phyloP scores from a whole-genome alignment of 37 sponge, comb jelly and placozoan species.

The Beroe ovata region DNA sequence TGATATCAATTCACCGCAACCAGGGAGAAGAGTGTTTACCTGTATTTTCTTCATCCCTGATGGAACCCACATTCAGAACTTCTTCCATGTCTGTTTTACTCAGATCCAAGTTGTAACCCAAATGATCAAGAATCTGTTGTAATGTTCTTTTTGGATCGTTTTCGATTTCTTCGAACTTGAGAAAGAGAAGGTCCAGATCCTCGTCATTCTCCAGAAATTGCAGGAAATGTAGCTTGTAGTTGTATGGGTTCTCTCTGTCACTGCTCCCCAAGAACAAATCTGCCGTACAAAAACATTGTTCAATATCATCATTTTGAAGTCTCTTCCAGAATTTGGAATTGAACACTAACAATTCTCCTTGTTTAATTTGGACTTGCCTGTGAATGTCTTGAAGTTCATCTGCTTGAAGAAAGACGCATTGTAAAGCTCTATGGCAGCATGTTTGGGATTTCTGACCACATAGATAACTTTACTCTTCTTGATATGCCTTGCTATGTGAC shows the following conservation, averaged over 20 bases:
- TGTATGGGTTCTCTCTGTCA: conserved; percentile 12
- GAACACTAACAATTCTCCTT: no score
- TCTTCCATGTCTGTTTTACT: not conserved
- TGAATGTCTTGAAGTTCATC: not conserved
- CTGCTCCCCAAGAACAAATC: not conserved
- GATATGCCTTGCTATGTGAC: not conserved
- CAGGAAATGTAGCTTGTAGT: conserved; percentile 27
- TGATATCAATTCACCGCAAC: no score
- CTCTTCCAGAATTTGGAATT: no score
- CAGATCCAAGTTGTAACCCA: not conserved
- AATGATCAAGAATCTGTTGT: not conserved
- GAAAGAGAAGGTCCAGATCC: not conserved
- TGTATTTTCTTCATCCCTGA: not conserved
- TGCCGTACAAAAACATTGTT: no score
- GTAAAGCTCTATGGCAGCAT: conserved; percentile 29
- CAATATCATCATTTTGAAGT: no score
- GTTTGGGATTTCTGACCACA: conserved; percentile 7
- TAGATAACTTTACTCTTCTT: conserved; percentile 10
- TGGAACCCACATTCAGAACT: not conserved
- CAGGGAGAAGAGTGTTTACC: no score
- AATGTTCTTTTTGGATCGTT: not conserved
- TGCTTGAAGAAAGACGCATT: conserved; percentile 10
- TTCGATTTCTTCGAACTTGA: not conserved
- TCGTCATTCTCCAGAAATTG: not conserved
- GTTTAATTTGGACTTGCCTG: no score